These are phyloP conservation scores for Athalia rosae DNA, from an alignment of 2,888 invertebrate genomes.

Conservation along the genomic window DNA sequence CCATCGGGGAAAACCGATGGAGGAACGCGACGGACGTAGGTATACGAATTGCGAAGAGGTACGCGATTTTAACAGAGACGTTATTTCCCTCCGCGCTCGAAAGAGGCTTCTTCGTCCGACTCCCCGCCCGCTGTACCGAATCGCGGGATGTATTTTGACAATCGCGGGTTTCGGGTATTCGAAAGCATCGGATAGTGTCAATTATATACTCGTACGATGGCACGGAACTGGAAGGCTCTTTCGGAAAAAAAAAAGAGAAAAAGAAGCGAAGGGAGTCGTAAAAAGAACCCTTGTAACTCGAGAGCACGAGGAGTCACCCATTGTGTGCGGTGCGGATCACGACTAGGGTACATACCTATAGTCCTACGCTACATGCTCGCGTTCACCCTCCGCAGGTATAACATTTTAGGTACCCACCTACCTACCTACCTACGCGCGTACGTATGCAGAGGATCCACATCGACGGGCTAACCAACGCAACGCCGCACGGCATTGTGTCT, in stretches of 20 bases:
- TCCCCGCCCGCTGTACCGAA: neutral
- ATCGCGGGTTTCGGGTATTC: constrained; percentile 4
- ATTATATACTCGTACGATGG: constrained; percentile 65
- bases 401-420: too few relatives aligned
- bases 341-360: neutral
- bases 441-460: too few relatives aligned
- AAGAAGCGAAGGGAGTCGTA: constrained; percentile 33
- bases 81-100: neutral
- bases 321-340: constrained; percentile 9
- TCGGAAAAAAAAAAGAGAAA: constrained; percentile 50
- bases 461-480: too few relatives aligned
- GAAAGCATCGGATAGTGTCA: constrained; percentile 57
- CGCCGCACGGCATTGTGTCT: too few relatives aligned
- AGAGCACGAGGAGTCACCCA: constrained; percentile 40
- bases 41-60: neutral
- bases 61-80: neutral
- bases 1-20: too few relatives aligned
- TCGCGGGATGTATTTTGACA: constrained; percentile 29
- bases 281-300: constrained; percentile 43
- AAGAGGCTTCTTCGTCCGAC: neutral
- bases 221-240: constrained; percentile 49
- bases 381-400: neutral
- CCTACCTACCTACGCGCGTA: too few relatives aligned
- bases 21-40: too few relatives aligned
- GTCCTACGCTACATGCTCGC: neutral